Evolutionary conservation across 2,888 invertebrate species (phyloP).

Genomic region (Adelognathus sp.): DNA sequence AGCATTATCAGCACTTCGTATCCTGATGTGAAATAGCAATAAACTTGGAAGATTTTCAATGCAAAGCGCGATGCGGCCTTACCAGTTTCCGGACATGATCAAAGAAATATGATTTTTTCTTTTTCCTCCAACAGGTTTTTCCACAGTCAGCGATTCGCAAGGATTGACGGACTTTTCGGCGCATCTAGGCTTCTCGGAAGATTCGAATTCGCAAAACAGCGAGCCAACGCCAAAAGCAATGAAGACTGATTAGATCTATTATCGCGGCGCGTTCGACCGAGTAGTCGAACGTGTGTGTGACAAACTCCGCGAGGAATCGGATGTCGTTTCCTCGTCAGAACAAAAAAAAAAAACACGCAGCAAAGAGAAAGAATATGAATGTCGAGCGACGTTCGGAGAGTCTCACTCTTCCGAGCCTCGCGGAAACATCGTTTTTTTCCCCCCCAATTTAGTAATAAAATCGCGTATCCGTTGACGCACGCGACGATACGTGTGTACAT

Average conservation of each 20-base stretch:
- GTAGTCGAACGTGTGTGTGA: neutral
- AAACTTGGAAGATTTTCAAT: too few species aligned
- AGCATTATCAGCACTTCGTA: too few species aligned
- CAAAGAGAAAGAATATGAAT: neutral
- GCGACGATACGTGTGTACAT: constrained; percentile 49
- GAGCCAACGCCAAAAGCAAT: constrained; percentile 90
- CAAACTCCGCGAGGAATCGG: neutral
- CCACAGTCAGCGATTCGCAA: constrained; percentile 94
- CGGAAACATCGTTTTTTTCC: neutral
- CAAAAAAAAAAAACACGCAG: constrained; percentile 6
- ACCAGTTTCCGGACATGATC: too few species aligned
- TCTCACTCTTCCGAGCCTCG: neutral
- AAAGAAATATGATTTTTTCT: constrained; percentile 6
- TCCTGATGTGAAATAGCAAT: too few species aligned
- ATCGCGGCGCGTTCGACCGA: neutral
- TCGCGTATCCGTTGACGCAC: constrained; percentile 35
- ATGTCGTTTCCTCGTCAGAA: neutral
- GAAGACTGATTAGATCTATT: constrained; percentile 87
- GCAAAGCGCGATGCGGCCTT: neutral
- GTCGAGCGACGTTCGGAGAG: neutral
- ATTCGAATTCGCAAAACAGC: constrained; percentile 94
- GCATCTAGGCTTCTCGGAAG: constrained; percentile 93
- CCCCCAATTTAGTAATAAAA: constrained; percentile 24
- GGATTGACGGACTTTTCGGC: constrained; percentile 93
- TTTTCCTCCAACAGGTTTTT: constrained; percentile 86